A percentile compares a stretch with the other conserved stretches of the same genome.
These are phyloP conservation scores for Eupeodes latifasciatus DNA, from an alignment of 2,888 invertebrate species.

Conservation along the genomic window DNA sequence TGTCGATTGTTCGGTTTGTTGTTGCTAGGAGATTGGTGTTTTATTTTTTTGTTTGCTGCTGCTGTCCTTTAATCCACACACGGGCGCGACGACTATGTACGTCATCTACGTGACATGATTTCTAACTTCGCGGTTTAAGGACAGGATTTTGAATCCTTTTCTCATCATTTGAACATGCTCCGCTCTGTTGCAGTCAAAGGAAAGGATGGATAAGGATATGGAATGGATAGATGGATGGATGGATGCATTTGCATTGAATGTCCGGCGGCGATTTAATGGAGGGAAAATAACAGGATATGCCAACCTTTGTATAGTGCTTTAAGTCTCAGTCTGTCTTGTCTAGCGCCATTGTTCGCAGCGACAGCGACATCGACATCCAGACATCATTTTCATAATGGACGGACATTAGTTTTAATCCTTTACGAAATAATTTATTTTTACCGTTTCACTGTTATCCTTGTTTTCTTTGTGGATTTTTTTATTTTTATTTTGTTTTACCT, in stretches of 20 bases:
- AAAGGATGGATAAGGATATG: constrained; percentile 7
- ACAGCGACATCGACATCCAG: constrained; percentile 60
- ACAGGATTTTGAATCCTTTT: constrained; percentile 73
- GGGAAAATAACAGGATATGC: constrained; percentile 51
- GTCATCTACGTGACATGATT: constrained; percentile 75
- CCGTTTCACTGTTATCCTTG: constrained; percentile 59
- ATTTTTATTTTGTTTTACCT: constrained; percentile 13
- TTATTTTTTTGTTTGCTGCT: constrained; percentile 7
- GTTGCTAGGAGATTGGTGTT: constrained; percentile 26
- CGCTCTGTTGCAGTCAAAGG: constrained; percentile 36
- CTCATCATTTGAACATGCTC: constrained; percentile 65
- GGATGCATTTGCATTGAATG: constrained; percentile 56
- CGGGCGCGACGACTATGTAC: constrained; percentile 36
- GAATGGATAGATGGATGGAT: background rate
- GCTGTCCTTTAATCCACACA: constrained; percentile 50
- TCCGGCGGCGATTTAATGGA: constrained; percentile 66
- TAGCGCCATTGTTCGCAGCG: constrained; percentile 69
- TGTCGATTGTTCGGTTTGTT: constrained; percentile 76
- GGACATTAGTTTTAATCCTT: constrained; percentile 76
- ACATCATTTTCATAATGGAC: constrained; percentile 76
- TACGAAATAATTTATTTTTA: constrained; percentile 74
- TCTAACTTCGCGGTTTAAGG: constrained; percentile 76
- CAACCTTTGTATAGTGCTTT: constrained; percentile 35
- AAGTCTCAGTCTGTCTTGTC: constrained; percentile 45
- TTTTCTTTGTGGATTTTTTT: constrained; percentile 30